Base-by-base conservation (phyloP, 2,113 vertebrate genomes). In the Pteropus alecto region DNA sequence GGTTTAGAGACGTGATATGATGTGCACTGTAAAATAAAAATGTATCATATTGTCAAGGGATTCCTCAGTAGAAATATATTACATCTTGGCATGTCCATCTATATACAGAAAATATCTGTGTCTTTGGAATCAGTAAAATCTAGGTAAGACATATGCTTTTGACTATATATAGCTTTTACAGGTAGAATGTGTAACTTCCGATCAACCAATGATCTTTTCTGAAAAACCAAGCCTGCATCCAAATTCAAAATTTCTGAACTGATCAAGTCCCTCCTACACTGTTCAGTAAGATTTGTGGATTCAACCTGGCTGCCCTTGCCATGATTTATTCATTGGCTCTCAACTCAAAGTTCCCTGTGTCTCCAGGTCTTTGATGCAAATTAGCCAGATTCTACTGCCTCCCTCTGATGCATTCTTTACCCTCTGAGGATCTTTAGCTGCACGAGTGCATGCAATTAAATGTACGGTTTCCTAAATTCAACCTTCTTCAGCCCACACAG, bases 401-500 rank as follows among this genome's bases (percentile, higher is more conserved):
- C 87, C 60, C 30, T 81, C 51, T 5, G 43, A 70, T 56, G 54
- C 30, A 51, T n/a, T 93, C 87, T 84, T 81, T 48, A 83, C 41
- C 67, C 82, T 11, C n/a, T 30, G 38, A 96, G 54, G 26, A 54
- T 94, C 95, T 61, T n/a, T n/a, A 74, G 76, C 81, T 92, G 18
- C 43, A 82, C 73, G 61, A 87, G 8, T 30, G 16, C 51, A 5
- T 11, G 26, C 56, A 78, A 86, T 83, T 79, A 94, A 93, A 93
- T 7, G 18, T n/a, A 65, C 93, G 81, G 38, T 58, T 92, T 91
- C 90, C 90, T 90, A 48, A 88, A 90, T 87, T 85, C 93, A 93
- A 78, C 61, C 56, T 91, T 89, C 38, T 58, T 77, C 54, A 60
- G 46, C 87, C 97, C 58, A 92, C 96, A 95, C 65, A 51, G 63